phyloP scores from a whole-genome alignment of 2,113 vertebrate genomes.

The Accipiter virgatus region DNA sequence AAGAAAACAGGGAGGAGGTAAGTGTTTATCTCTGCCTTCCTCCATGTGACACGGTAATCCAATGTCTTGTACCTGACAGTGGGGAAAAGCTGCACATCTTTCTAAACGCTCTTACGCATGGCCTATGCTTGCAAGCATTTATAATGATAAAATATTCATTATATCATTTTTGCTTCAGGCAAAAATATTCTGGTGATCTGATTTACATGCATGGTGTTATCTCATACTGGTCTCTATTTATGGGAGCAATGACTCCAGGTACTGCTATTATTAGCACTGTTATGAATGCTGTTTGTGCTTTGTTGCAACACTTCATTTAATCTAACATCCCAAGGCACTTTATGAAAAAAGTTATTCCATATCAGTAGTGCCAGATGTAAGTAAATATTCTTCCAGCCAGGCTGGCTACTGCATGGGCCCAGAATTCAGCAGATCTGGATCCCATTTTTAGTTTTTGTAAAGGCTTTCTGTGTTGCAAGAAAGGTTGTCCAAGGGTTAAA shows the following conservation, averaged over 20 bases:
- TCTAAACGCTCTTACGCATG: neutral
- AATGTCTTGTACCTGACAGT: neutral
- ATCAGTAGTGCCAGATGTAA: neutral
- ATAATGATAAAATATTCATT: neutral
- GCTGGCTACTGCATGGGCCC: neutral
- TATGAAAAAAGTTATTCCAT: neutral
- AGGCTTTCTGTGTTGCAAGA: neutral
- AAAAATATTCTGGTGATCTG: constrained; percentile 6
- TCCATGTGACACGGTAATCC: neutral
- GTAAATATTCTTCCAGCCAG: neutral
- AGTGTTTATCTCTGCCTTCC: neutral
- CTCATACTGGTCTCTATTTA: constrained; percentile 41
- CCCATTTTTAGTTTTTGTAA: neutral
- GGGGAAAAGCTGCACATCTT: neutral
- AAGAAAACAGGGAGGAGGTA: neutral
- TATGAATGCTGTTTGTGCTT: neutral
- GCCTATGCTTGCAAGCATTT: neutral
- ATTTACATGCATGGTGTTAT: neutral
- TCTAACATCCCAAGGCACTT: constrained; percentile 37
- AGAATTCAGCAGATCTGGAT: neutral
- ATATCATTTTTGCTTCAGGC: constrained; percentile 26
- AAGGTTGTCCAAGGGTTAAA: neutral
- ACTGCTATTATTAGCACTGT: constrained; percentile 46
- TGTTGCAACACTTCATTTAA: constrained; percentile 43
- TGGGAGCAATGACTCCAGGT: constrained; percentile 27